A percentile compares a stretch with the other conserved stretches of the same genome.
These are phyloP conservation scores for Oxystoma pomonae DNA, from an alignment of 2,888 invertebrate species.

Conservation along the genomic window DNA sequence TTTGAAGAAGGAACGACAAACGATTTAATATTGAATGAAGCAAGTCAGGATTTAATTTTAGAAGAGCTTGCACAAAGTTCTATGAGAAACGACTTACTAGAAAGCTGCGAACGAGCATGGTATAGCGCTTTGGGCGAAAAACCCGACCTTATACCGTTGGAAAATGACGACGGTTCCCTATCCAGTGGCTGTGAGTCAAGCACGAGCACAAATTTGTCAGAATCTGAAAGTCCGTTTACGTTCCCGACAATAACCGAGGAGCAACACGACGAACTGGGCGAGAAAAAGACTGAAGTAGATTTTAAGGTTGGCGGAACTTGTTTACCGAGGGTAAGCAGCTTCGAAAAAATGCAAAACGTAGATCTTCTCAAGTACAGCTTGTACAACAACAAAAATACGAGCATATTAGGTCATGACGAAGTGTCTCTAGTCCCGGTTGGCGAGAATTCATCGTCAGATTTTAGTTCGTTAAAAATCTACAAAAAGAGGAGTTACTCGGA, in stretches of 20 bases:
- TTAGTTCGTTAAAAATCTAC: slow-evolving; percentile 47
- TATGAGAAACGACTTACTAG: slow-evolving; percentile 40
- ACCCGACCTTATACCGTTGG: slow-evolving; percentile 56
- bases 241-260: slow-evolving; percentile 26
- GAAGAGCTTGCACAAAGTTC: slow-evolving; percentile 40
- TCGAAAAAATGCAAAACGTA: slow-evolving; percentile 36
- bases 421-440: slow-evolving; percentile 47
- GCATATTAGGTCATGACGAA: slow-evolving; percentile 40
- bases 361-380: slow-evolving; percentile 38
- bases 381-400: slow-evolving; percentile 27
- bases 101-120: slow-evolving; percentile 43
- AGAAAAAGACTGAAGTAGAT: slow-evolving; percentile 42
- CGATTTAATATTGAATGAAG: slow-evolving; percentile 29
- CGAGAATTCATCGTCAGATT: slow-evolving; percentile 41
- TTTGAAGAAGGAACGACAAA: slow-evolving; percentile 21
- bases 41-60: slow-evolving; percentile 40
- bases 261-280: slow-evolving; percentile 24
- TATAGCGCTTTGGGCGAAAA: slow-evolving; percentile 38
- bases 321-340: slow-evolving; percentile 39
- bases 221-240: slow-evolving; percentile 46
- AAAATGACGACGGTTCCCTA: slow-evolving; percentile 71
- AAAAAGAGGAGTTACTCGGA: slow-evolving; percentile 37
- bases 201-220: slow-evolving; percentile 66
- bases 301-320: slow-evolving; percentile 48
- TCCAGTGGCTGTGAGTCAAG: slow-evolving; percentile 80